A percentile compares a stretch with the other conserved stretches of the same genome.
Evolutionary conservation across 1,140 invertebrate species (phyloP).

Genomic region (Zophobas morio): DNA sequence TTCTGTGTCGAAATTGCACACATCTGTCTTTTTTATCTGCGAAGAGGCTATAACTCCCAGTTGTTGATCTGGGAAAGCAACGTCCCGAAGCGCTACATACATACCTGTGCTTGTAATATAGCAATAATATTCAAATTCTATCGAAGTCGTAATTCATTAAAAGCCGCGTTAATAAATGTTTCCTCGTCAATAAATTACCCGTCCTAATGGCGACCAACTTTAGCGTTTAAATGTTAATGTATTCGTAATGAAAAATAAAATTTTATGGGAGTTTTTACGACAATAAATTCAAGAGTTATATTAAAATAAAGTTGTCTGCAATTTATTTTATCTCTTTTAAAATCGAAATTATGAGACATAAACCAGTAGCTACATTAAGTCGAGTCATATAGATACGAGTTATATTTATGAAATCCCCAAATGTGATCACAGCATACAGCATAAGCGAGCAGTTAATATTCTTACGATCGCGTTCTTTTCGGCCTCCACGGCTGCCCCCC

Average conservation of each 20-base stretch:
- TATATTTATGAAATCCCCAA: slow-evolving; percentile 64
- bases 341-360: slow-evolving; percentile 64
- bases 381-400: slow-evolving; percentile 58
- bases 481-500: neutral
- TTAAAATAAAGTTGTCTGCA: slow-evolving; percentile 62
- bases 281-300: slow-evolving; percentile 47
- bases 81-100: neutral
- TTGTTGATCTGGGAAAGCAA: neutral
- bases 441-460: slow-evolving; percentile 65
- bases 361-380: slow-evolving; percentile 62
- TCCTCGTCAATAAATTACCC: slow-evolving; percentile 50
- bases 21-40: no score
- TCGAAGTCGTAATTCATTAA: slow-evolving; percentile 45
- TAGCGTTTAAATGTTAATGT: slow-evolving; percentile 53
- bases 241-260: slow-evolving; percentile 51
- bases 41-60: neutral
- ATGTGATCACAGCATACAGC: slow-evolving; percentile 62
- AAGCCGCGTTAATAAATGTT: slow-evolving; percentile 49
- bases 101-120: slow-evolving; percentile 26
- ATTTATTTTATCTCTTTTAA: slow-evolving; percentile 64
- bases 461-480: slow-evolving; percentile 43
- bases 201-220: slow-evolving; percentile 39
- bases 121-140: slow-evolving; percentile 32
- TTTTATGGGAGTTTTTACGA: slow-evolving; percentile 40
- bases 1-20: no score